Evolutionary conservation across 2,797 vertebrate species (phyloP).

Genomic region (Siniperca scherzeri): DNA sequence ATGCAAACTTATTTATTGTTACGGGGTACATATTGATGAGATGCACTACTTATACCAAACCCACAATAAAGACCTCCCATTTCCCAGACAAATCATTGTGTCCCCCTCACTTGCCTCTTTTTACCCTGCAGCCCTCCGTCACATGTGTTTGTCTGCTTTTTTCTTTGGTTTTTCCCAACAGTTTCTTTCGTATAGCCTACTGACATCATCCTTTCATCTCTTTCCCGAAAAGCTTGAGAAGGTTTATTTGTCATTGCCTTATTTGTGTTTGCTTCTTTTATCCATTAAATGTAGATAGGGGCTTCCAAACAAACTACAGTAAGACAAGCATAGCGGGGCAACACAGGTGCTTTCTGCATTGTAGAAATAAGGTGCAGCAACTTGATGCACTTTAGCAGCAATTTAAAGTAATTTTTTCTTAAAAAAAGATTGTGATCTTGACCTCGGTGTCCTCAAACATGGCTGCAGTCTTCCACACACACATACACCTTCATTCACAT

Average conservation of each 20-base stretch:
- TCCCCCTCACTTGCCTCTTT: constrained; percentile 1
- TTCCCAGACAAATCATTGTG: constrained; percentile 16
- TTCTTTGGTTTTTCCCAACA: neutral
- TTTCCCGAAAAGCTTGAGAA: constrained; percentile 57
- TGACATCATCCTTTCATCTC: constrained; percentile 59
- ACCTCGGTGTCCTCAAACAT: constrained; percentile 43
- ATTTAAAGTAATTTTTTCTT: neutral
- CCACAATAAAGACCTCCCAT: constrained; percentile 9
- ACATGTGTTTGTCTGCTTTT: constrained; percentile 23
- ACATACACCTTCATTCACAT: constrained; percentile 15
- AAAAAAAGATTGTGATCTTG: neutral
- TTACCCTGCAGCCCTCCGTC: neutral
- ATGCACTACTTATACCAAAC: neutral
- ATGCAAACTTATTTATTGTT: neutral
- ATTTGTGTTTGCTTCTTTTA: constrained; percentile 58
- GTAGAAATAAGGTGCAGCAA: neutral
- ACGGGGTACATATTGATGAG: constrained; percentile 4
- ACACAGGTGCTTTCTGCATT: neutral
- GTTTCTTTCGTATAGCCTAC: constrained; percentile 22
- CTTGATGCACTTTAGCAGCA: neutral
- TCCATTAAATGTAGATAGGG: constrained; percentile 34
- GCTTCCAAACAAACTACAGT: constrained; percentile 21
- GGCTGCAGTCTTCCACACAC: constrained; percentile 31
- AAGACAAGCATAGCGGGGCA: neutral
- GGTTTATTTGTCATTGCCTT: constrained; percentile 58